Evolutionary conservation across 2,113 vertebrate genomes (phyloP), one percentile per base, ranked within the genome.

Genomic region (Elephantulus edwardii): DNA sequence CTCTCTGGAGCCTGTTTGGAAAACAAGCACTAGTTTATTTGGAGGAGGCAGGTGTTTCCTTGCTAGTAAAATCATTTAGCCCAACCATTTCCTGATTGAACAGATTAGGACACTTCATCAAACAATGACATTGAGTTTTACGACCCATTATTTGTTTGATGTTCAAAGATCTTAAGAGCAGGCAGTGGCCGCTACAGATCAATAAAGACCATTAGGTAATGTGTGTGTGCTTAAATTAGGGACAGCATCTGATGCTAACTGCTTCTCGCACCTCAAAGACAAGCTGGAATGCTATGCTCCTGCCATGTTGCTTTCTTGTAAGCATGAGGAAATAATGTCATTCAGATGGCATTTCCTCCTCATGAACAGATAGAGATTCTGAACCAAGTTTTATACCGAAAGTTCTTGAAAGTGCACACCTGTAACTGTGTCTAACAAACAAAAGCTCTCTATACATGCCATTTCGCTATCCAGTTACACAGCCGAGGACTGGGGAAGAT

Each of bases 11-110:
- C 17, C 89, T 90, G 92, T 96, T 95, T 95, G 92, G 86, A 95
- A 97, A 96, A 97, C 95, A 97, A 96, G 95, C 74, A 17, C 84
- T 38, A 85, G 94, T 91, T 94, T 97, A 96, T 97, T 97, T 95
- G 95, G 83, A 95, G 93, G 97, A 96, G 96, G 95, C 97, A 98
- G 97, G 97, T 98, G 98, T 96, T 98, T 97, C 97, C 97, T 97
- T 79, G 89, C 97, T 93, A 96, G 94, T 97, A 97, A 97, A 98
- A 96, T 94, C 95, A 97, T 96, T 97, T 86, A 95, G 94, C 71
- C 89, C 92, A 96, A 97, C 94, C 92, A 96, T 96, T 97, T 98
- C 97, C 97, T 97, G 97, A 97, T 95, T 92, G 86, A 95, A 91
- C 91, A 97, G 97, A 97, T 97, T 97, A 97, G 96, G 70, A 94